Evolutionary conservation across 2,797 vertebrate species (phyloP).

Genomic region (Urosaurus nigricauda): DNA sequence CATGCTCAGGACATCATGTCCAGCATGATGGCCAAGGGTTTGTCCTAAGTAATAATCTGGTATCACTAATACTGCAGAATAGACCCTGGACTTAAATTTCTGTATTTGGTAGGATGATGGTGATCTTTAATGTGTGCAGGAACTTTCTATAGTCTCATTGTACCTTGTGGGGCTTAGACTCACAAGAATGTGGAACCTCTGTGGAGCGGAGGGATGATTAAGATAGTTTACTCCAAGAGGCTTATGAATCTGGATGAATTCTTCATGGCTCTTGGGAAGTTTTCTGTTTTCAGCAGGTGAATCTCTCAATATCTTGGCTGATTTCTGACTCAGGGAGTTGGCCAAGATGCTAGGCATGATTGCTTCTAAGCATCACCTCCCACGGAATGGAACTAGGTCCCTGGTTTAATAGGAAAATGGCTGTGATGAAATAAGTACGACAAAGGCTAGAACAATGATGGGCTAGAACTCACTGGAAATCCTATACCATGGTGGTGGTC

Average conservation of each 20-base stretch:
- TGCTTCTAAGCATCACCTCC: too few species aligned
- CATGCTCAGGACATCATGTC: not conserved
- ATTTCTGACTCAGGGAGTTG: not conserved
- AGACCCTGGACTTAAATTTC: not conserved
- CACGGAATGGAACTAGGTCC: too few species aligned
- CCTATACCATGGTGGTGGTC: not conserved
- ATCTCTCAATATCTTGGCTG: not conserved
- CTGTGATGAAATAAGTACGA: not conserved
- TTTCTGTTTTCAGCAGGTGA: not conserved
- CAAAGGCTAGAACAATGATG: not conserved
- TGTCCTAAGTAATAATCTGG: not conserved
- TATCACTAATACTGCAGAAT: not conserved
- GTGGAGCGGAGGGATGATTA: not conserved
- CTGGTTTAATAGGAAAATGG: not conserved
- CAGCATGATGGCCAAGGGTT: not conserved
- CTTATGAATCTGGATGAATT: not conserved
- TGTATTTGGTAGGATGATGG: not conserved
- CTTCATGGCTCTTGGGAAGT: not conserved
- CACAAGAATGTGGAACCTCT: not conserved
- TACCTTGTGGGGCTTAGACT: not conserved
- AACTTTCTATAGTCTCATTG: not conserved
- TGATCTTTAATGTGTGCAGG: not conserved
- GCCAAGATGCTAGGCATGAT: not conserved
- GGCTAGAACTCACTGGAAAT: not conserved
- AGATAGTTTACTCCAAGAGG: not conserved